These are phyloP conservation scores for Teinopalpus imperialis DNA, from an alignment of 2,888 invertebrate genomes.

Conservation along the genomic window DNA sequence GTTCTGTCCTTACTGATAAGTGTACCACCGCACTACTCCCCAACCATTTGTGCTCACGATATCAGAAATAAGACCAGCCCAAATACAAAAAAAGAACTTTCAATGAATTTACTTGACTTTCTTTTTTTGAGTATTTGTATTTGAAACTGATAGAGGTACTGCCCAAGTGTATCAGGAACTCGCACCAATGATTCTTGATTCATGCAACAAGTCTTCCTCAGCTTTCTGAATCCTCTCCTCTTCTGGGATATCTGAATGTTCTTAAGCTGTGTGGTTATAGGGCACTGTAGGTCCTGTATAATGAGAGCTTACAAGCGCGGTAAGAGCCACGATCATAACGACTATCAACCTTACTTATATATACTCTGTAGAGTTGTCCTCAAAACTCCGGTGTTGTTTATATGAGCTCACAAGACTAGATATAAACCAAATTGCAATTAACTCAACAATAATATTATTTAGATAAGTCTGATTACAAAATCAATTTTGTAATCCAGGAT, in stretches of 20 bases:
- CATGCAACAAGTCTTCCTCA: constrained; percentile 34
- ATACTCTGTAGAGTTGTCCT: background rate
- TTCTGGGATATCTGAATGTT: constrained; percentile 39
- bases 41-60: too few species aligned
- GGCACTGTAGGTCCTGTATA: constrained; percentile 24
- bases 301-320: constrained; percentile 29
- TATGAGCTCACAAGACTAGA: constrained; percentile 6
- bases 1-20: too few species aligned
- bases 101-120: too few species aligned
- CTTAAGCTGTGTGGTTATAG: constrained; percentile 32
- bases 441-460: constrained; percentile 3
- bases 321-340: constrained; percentile 31
- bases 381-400: constrained; percentile 6
- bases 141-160: constrained; percentile 43
- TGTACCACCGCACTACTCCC: too few species aligned
- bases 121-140: background rate
- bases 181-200: constrained; percentile 47
- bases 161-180: constrained; percentile 38
- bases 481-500: background rate
- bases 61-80: too few species aligned
- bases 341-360: constrained; percentile 35
- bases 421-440: constrained; percentile 9
- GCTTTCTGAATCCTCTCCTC: constrained; percentile 40
- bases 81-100: too few species aligned
- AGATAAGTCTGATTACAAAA: constrained; percentile 19